Evolutionary conservation across 23 tunicate species (phyloP), one percentile per base, ranked within the genome.

Genomic region (Halocynthia roretzi): DNA sequence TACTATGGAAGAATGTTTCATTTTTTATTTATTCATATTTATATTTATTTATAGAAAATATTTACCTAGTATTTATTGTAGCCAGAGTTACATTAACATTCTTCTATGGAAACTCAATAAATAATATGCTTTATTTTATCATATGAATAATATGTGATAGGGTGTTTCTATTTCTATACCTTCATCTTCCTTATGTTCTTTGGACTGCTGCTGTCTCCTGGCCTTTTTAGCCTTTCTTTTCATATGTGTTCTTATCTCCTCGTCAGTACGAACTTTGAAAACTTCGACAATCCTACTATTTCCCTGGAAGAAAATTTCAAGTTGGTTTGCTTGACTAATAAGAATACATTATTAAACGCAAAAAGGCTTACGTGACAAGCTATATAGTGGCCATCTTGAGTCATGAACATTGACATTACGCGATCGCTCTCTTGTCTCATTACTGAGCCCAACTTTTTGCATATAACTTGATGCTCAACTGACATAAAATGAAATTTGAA

Each of bases 401-500:
- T 84, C 17, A 84, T 9, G 9, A 71, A 51, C 76, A 90, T n/a
- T 62, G 78, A 50, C 10, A 81, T 86, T 10, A 90, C 97, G 7
- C 97, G 54, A 54, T 85, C 90, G 7, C 52, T 80, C 49, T 81
- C 86, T 65, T 82, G 77, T 7, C 97, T 80, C 71, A 85, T 44
- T 21, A 90, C 73, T 2, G 97, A 90, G 7, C 97, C 97, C 54
- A 85, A 20, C 61, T 83, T 88, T n/a, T 15, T 81, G 67, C 87
- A 77, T 11, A 67, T 54, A 10, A 88, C 87, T 56, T 77, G 44
- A 31, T 31, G 44, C 44, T 31, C 44, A 31, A 4, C 44, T 31
- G 44, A 31, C 44, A 31, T 31, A 31, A 31, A 31, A 31, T 31
- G 4, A 4, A 31, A 31, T 31, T 0, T 31, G 44, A 0, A 31